Percentiles rank a stretch among this genome's conserved stretches.
Conservation (phyloP, 1,140 invertebrate species). For the Hydropsyche tenuis region DNA sequence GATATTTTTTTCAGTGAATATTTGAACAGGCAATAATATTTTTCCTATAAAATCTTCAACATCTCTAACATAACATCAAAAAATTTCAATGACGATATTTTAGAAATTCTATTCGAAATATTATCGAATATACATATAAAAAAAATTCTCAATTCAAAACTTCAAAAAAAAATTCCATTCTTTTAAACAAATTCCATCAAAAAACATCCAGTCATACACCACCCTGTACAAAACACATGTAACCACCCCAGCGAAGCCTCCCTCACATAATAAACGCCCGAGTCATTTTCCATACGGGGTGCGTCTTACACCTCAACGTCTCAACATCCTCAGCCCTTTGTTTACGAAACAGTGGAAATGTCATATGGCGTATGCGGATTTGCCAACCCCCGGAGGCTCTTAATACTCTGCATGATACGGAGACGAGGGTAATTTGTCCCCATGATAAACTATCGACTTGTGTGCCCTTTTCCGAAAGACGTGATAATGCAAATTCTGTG, state of each 20-base stretch:
- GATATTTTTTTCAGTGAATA: too few relatives aligned
- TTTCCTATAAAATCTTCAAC: too few relatives aligned
- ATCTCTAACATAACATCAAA: too few relatives aligned
- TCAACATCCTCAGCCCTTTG: not conserved
- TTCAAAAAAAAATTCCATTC: too few relatives aligned
- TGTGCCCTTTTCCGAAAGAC: not conserved
- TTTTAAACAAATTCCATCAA: too few relatives aligned
- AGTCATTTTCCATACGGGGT: slow-evolving; percentile 23
- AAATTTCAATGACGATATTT: too few relatives aligned
- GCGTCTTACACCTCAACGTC: not conserved
- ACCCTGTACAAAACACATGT: not conserved
- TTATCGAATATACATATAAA: too few relatives aligned
- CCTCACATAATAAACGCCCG: slow-evolving; percentile 26
- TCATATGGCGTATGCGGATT: slow-evolving; percentile 2
- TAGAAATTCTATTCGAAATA: too few relatives aligned
- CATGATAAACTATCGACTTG: not conserved
- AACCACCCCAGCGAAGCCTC: not conserved
- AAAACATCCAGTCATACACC: too few relatives aligned
- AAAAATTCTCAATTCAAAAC: too few relatives aligned
- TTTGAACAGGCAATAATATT: too few relatives aligned
- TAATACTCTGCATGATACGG: not conserved
- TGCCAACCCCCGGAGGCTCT: not conserved
- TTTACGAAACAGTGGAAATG: not conserved
- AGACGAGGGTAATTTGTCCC: slow-evolving; percentile 23
- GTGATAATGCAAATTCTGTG: not conserved